Conservation (phyloP, 92 coral and sea anemone species). For the Phenganax marumi region DNA sequence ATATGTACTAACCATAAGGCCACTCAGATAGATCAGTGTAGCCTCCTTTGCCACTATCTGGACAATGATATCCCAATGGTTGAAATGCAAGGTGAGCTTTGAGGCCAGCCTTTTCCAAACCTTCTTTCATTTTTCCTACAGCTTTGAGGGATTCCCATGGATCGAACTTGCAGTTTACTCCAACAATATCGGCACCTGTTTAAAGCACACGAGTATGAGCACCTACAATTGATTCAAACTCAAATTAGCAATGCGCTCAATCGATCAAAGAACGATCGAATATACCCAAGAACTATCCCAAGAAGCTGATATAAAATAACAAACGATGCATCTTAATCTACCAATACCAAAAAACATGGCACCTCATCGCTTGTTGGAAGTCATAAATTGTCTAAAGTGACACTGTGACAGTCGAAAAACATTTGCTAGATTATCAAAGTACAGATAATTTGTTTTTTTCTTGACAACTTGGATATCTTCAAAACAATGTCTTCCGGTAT, state of each 20-base stretch:
- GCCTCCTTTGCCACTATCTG: constrained; percentile 47
- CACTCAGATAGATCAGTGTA: constrained; percentile 40
- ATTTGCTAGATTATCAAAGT: too few species aligned
- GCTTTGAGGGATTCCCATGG: constrained; percentile 52
- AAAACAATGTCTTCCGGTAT: too few species aligned
- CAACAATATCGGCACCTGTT: constrained; percentile 68
- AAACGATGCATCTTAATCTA: too few species aligned
- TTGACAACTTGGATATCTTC: too few species aligned
- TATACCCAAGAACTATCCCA: too few species aligned
- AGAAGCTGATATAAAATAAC: too few species aligned
- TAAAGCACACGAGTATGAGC: background rate
- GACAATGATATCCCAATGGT: constrained; percentile 61
- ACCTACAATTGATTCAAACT: background rate
- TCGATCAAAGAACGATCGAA: background rate
- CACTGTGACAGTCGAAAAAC: too few species aligned
- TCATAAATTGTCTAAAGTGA: too few species aligned
- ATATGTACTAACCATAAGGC: constrained; percentile 54
- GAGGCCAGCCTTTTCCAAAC: constrained; percentile 63
- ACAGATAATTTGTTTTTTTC: too few species aligned
- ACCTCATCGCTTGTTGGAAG: too few species aligned
- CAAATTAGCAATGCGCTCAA: background rate
- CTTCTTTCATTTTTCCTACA: constrained; percentile 60
- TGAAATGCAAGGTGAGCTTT: constrained; percentile 59
- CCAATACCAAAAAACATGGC: too few species aligned
- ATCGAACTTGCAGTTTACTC: constrained; percentile 64